Percentiles rank a stretch among this genome's conserved stretches.
Conservation (phyloP, 2,797 vertebrate genomes). For the Eleutherodactylus coqui region DNA sequence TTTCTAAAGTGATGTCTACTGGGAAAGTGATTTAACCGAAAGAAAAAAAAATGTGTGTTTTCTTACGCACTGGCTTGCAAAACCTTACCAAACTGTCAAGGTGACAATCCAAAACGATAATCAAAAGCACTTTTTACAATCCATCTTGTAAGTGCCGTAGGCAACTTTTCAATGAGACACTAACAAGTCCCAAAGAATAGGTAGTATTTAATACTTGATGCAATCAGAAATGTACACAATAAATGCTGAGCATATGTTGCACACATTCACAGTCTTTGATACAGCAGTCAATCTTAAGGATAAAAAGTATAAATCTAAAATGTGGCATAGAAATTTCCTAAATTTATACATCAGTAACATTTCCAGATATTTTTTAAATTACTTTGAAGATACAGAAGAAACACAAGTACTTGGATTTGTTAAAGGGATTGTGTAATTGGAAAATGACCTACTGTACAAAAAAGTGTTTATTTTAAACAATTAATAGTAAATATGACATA, state of each 20-base stretch:
- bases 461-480: no score
- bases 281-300: conserved; percentile 40
- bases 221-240: conserved; percentile 74
- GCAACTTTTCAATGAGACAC: conserved; percentile 82
- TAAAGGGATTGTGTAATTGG: no score
- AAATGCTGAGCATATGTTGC: conserved; percentile 70
- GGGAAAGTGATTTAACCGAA: conserved; percentile 72
- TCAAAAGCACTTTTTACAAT: conserved; percentile 82
- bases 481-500: no score
- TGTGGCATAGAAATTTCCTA: neutral
- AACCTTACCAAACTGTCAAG: conserved; percentile 79
- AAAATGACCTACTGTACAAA: no score
- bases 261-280: conserved; percentile 53
- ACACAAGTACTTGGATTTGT: neutral
- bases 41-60: conserved; percentile 70
- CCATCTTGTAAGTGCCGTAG: conserved; percentile 79
- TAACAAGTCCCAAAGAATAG: conserved; percentile 82
- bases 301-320: conserved; percentile 3
- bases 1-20: conserved; percentile 72
- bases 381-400: neutral
- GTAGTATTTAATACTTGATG: conserved; percentile 83
- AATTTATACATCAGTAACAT: neutral
- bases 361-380: neutral
- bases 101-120: conserved; percentile 84
- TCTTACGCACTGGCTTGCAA: conserved; percentile 75